These are phyloP conservation scores for Tribolium freemani DNA, from an alignment of 2,888 invertebrate genomes.

Conservation along the genomic window DNA sequence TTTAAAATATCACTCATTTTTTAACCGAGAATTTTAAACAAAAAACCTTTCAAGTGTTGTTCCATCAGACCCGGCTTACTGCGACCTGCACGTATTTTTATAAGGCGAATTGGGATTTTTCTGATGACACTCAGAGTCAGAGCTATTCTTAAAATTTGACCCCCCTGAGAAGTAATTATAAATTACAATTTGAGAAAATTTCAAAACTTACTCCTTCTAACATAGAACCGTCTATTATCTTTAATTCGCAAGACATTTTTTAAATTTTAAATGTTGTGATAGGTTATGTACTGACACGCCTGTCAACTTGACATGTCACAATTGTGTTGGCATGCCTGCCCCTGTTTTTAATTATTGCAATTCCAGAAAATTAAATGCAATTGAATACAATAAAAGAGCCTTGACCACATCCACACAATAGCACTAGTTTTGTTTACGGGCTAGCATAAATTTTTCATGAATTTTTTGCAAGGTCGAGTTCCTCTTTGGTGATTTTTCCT, in stretches of 20 bases:
- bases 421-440: not conserved
- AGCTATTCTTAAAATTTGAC: constrained; percentile 89
- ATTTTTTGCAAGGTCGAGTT: not conserved
- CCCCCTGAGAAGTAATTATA: constrained; percentile 75
- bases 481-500: not conserved
- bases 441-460: not conserved
- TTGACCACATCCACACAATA: not conserved
- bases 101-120: constrained; percentile 79
- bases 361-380: not conserved
- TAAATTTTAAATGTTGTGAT: not conserved
- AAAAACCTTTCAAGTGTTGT: constrained; percentile 83
- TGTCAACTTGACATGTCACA: not conserved
- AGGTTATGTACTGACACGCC: not conserved
- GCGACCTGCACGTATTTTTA: constrained; percentile 86
- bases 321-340: not conserved
- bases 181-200: not conserved
- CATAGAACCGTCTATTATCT: constrained; percentile 83
- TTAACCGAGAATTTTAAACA: constrained; percentile 27
- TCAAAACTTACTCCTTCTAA: constrained; percentile 80
- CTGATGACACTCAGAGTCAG: constrained; percentile 84
- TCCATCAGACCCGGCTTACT: constrained; percentile 86
- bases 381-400: not conserved
- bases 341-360: not conserved
- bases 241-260: constrained; percentile 55
- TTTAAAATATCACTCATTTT: constrained; percentile 55